A percentile compares a stretch with the other conserved stretches of the same genome.
Conservation (phyloP, 2,113 vertebrate species). For the Zosterops hypoxanthus region DNA sequence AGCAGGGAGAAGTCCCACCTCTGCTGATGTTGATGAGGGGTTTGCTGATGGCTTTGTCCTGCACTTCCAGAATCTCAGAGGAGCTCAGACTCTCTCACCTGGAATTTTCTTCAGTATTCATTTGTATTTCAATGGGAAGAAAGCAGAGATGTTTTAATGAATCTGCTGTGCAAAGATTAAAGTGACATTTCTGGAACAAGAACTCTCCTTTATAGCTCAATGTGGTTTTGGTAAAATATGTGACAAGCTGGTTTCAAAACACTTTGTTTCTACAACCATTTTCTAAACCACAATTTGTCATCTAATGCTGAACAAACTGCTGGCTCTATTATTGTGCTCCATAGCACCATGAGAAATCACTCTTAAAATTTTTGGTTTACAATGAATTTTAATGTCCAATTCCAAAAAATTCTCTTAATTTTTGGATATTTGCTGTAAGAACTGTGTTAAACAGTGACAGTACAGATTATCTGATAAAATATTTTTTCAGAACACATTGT, state of each 20-base stretch:
- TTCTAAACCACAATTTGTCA: conserved; percentile 5
- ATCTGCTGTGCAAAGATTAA: neutral
- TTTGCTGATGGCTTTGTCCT: neutral
- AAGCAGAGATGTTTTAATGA: neutral
- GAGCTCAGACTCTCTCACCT: neutral
- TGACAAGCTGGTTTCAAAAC: conserved; percentile 13
- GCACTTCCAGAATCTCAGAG: neutral
- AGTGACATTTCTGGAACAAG: neutral
- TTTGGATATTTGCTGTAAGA: neutral
- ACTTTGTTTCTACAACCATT: conserved; percentile 16
- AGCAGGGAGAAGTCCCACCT: neutral
- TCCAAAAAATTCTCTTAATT: neutral
- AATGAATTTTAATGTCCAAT: neutral
- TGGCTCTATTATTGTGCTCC: neutral
- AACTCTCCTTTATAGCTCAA: neutral
- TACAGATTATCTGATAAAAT: neutral
- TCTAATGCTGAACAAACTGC: neutral
- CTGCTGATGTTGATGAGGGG: neutral
- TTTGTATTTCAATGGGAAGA: neutral
- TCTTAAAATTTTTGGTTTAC: neutral
- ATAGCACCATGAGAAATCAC: neutral
- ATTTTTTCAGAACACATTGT: neutral
- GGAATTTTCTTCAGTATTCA: neutral
- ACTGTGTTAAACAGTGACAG: neutral
- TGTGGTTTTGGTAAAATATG: neutral